A percentile compares a stretch with the other conserved stretches of the same genome.
Evolutionary conservation across 2,113 vertebrate species (phyloP).

Genomic region (Cinclus mexicanus): DNA sequence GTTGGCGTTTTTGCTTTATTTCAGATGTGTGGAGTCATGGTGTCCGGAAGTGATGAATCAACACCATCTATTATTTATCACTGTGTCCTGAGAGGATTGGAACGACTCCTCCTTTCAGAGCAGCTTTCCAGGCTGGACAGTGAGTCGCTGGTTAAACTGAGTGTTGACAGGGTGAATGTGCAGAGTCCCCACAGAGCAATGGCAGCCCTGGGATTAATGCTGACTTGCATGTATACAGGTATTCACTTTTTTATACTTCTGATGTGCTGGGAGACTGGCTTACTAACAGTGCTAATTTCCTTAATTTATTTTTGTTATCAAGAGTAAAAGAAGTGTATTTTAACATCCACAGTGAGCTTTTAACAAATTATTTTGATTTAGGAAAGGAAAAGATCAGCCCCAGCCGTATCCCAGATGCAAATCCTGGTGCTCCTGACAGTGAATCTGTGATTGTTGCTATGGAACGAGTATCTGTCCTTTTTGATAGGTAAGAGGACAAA

Average conservation of each 20-base stretch:
- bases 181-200: constrained; percentile 95
- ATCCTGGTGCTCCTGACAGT: constrained; percentile 86
- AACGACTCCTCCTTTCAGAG: constrained; percentile 94
- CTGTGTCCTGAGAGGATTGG: constrained; percentile 92
- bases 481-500: constrained; percentile 86
- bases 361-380: constrained; percentile 61
- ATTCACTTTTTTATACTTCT: neutral
- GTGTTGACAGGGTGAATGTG: constrained; percentile 94
- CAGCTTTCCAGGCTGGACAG: constrained; percentile 91
- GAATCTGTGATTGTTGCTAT: constrained; percentile 97
- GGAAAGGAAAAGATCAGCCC: constrained; percentile 96
- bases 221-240: constrained; percentile 99
- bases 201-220: constrained; percentile 97
- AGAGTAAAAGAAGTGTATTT: neutral
- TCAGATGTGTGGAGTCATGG: constrained; percentile 93
- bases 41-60: constrained; percentile 92
- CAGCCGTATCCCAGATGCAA: constrained; percentile 78
- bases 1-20: neutral
- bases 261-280: neutral
- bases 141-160: constrained; percentile 93
- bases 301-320: neutral
- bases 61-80: constrained; percentile 94
- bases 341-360: neutral
- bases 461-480: constrained; percentile 97
- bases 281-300: neutral